Conservation (phyloP, 2,797 vertebrate species). For the Apogon talboti region DNA sequence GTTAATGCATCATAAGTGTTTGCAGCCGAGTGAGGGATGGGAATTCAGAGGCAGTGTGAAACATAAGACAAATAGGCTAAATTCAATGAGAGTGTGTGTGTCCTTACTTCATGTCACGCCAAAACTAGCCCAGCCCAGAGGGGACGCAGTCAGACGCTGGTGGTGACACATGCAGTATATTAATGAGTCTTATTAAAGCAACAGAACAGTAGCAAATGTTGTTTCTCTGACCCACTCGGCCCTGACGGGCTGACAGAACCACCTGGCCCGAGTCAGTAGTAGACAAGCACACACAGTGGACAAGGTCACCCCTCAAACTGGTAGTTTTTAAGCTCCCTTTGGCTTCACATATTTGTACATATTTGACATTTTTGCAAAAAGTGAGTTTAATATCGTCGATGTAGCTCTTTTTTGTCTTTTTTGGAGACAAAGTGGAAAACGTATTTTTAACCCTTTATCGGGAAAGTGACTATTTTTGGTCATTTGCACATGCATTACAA, state of each 20-base stretch:
- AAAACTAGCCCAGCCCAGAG: constrained; percentile 60
- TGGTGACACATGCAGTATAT: constrained; percentile 73
- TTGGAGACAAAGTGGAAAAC: background rate
- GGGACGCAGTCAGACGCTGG: constrained; percentile 62
- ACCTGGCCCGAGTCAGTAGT: constrained; percentile 63
- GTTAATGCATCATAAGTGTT: too few relatives aligned
- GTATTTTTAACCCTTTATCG: too few relatives aligned
- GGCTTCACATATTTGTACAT: constrained; percentile 8
- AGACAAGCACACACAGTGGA: constrained; percentile 44
- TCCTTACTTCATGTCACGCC: constrained; percentile 58
- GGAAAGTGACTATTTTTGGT: too few relatives aligned
- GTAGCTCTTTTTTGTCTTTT: background rate
- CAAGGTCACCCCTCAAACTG: constrained; percentile 67
- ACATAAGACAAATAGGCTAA: constrained; percentile 35
- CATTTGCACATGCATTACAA: too few relatives aligned
- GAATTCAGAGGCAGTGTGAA: constrained; percentile 29
- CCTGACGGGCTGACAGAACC: constrained; percentile 70
- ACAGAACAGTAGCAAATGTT: constrained; percentile 64
- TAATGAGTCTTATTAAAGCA: constrained; percentile 77
- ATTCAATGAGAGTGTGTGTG: constrained; percentile 40
- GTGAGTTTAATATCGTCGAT: too few relatives aligned
- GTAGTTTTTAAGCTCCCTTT: constrained; percentile 34
- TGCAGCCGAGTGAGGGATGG: background rate
- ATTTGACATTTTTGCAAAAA: constrained; percentile 13
- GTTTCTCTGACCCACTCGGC: constrained; percentile 60